Evolutionary conservation across 1,140 invertebrate species (phyloP).

Genomic region (Globodera ellingtonae): DNA sequence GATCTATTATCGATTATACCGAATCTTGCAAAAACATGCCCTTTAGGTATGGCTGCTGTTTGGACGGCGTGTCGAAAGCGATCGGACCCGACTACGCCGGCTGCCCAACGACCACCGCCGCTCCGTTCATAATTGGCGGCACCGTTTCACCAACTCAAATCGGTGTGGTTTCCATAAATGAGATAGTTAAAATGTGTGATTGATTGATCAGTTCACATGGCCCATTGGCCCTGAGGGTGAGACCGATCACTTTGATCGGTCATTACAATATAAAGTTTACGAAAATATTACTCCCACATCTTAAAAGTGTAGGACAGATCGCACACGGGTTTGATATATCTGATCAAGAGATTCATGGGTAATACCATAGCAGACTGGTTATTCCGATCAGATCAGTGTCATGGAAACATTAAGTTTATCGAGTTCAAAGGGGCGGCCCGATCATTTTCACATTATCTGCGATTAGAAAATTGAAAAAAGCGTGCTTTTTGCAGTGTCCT

Average conservation of each 20-base stretch:
- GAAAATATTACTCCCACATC: too few relatives aligned
- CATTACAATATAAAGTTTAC: too few relatives aligned
- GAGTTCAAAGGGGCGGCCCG: background rate
- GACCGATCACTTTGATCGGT: too few relatives aligned
- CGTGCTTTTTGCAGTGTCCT: constrained; percentile 40
- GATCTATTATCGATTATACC: too few relatives aligned
- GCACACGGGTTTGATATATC: too few relatives aligned
- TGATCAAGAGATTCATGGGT: too few relatives aligned
- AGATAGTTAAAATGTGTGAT: too few relatives aligned
- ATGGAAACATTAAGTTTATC: too few relatives aligned
- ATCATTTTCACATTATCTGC: background rate
- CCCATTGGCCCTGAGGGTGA: too few relatives aligned
- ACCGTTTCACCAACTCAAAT: constrained; percentile 61
- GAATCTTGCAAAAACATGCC: too few relatives aligned
- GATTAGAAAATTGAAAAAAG: background rate
- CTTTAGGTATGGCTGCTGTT: constrained; percentile 66
- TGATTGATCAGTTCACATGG: too few relatives aligned
- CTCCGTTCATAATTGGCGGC: constrained; percentile 58
- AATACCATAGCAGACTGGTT: background rate
- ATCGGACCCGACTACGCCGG: constrained; percentile 64
- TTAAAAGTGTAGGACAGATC: too few relatives aligned
- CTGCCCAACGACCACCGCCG: constrained; percentile 60
- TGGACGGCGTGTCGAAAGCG: constrained; percentile 66
- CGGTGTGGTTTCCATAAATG: constrained; percentile 13
- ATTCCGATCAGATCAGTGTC: background rate